Base-by-base conservation (phyloP, 2,113 vertebrate species). In the Notarius quadriscutis region DNA sequence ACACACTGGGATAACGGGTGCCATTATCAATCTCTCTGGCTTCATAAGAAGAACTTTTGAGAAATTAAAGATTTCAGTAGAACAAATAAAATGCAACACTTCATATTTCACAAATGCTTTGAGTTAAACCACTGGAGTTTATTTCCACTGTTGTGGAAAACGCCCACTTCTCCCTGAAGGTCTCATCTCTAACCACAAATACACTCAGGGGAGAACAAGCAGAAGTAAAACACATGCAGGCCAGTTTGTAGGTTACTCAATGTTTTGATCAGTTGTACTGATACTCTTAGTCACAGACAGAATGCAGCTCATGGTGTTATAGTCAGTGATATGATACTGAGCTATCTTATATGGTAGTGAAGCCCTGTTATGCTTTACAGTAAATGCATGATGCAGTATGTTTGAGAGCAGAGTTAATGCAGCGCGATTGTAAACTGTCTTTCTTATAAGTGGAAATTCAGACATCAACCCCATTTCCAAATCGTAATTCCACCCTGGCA, bases 141-240 rank as follows among this genome's bases (percentile, higher is more conserved):
- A 65, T 85, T 30, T 81, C 34, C 71, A 55, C 9, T 80, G 51
- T 80, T 84, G 69, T 72, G 55, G 87, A 62, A 80, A 83, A 87
- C 84, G 50, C 88, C 57, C 88, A 89, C 84, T 41, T 81, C 85
- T 82, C 84, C 84, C 74, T 77, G 2, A 12, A 50, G 71, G 30
- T 80, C 81, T 57, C 58, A 58, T 50, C 14, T 25, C 63, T 27
- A 85, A 25, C 79, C 22, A 62, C 50, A 57, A 57, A 2, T 69
- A 72, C 63, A 74, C 67, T 71, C 79, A 72, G 63, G 86, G 80
- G 62, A 71, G 4, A 65, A 30, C 14, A 41, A 60, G 65, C 48
- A 34, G 30, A 69, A 80, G 27, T 41, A 79, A 81, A 86, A 74
- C 84, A 86, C 82, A 53, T 58, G 75, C 77, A 22, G 27, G 57